Conservation (phyloP, 2,888 invertebrate species). For the Oligia latruncula region DNA sequence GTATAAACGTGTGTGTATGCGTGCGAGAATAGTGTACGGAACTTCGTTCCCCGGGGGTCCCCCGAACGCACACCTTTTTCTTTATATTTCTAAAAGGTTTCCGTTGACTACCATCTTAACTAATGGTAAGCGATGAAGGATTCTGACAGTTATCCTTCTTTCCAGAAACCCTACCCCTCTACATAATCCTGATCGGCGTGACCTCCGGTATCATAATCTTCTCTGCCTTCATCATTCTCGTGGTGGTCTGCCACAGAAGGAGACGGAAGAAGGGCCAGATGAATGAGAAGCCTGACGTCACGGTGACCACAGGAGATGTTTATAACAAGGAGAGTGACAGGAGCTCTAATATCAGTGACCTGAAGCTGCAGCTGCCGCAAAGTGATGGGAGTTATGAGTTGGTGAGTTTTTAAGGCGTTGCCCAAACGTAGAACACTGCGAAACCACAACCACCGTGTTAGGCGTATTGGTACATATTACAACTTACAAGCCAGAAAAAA, state of each 20-base stretch:
- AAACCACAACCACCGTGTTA: too few relatives aligned
- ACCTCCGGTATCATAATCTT: constrained; percentile 96
- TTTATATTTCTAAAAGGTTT: too few relatives aligned
- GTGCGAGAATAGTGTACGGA: too few relatives aligned
- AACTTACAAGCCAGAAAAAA: too few relatives aligned
- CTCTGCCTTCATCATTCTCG: constrained; percentile 94
- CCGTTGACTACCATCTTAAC: too few relatives aligned
- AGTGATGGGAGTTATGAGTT: constrained; percentile 94
- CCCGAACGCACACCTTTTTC: too few relatives aligned
- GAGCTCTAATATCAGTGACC: constrained; percentile 97
- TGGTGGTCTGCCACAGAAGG: constrained; percentile 94
- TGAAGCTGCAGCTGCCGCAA: constrained; percentile 96
- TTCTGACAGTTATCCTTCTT: not conserved
- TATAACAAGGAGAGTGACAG: constrained; percentile 95
- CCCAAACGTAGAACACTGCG: too few relatives aligned
- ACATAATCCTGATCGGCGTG: constrained; percentile 95
- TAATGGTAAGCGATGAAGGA: not conserved
- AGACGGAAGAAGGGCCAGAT: constrained; percentile 88
- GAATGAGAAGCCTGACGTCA: constrained; percentile 91
- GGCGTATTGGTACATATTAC: too few relatives aligned
- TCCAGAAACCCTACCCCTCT: constrained; percentile 93
- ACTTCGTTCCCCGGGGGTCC: too few relatives aligned
- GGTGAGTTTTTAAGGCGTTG: constrained; percentile 81
- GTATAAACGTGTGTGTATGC: too few relatives aligned
- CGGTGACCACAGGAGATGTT: constrained; percentile 83